These are phyloP conservation scores for Agrotis puta DNA, from an alignment of 2,888 invertebrate genomes.

Conservation along the genomic window DNA sequence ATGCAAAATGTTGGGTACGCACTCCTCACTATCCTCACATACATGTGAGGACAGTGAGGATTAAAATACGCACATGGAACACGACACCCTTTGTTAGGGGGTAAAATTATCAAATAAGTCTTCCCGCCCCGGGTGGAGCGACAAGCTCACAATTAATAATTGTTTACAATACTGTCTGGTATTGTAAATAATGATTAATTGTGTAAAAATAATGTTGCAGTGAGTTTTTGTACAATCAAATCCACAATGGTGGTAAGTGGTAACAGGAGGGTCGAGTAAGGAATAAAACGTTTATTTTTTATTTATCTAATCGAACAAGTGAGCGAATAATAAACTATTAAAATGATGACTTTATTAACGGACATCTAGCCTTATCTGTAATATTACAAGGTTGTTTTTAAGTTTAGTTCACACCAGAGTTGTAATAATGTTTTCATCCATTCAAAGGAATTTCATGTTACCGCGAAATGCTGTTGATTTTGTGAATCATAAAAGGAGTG, in stretches of 20 bases:
- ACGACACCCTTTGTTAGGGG: no score
- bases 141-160: no score
- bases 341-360: slow-evolving; percentile 52
- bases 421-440: not conserved
- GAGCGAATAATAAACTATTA: slow-evolving; percentile 1
- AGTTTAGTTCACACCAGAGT: slow-evolving; percentile 15
- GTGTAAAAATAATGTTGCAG: no score
- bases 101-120: no score
- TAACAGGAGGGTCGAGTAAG: not conserved
- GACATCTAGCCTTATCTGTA: slow-evolving; percentile 34
- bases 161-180: no score
- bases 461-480: not conserved
- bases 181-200: no score
- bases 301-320: not conserved
- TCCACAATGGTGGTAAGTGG: not conserved
- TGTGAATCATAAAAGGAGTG: not conserved
- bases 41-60: no score
- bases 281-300: not conserved
- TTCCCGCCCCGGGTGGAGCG: no score
- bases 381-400: slow-evolving; percentile 46
- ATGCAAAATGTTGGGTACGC: no score
- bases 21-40: no score
- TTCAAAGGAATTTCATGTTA: not conserved
- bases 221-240: no score
- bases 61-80: no score